Percentiles rank a stretch among this genome's conserved stretches.
Conservation (phyloP, 53 echinoderm and acorn worm species). For the Holothuria scabra region DNA sequence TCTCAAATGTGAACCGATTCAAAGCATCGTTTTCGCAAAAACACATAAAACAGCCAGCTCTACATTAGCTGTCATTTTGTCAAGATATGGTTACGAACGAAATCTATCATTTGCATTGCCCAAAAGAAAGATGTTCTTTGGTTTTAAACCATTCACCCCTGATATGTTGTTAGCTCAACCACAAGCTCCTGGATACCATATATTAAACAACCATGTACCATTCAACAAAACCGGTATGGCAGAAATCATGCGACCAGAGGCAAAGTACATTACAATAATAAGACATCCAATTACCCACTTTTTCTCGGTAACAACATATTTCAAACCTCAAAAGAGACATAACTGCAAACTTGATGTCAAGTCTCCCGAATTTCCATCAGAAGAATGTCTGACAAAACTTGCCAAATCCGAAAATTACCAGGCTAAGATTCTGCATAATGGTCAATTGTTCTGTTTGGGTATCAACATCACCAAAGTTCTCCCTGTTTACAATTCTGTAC, state of each 20-base stretch:
- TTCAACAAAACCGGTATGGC: conserved; percentile 10
- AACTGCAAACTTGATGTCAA: too few species aligned
- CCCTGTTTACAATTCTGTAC: too few species aligned
- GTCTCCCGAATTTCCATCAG: too few species aligned
- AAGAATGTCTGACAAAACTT: too few species aligned
- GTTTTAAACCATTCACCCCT: not conserved
- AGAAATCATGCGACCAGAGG: conserved; percentile 18
- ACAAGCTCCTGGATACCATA: not conserved
- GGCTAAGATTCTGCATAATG: too few species aligned
- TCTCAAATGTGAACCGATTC: too few species aligned
- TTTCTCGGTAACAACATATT: not conserved
- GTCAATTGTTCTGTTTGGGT: too few species aligned
- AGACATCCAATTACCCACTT: conserved; percentile 20
- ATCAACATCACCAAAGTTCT: too few species aligned
- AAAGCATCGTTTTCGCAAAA: conserved; percentile 21
- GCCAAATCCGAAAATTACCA: too few species aligned
- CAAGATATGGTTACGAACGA: conserved; percentile 16
- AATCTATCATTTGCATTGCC: conserved; percentile 19
- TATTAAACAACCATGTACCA: conserved; percentile 15
- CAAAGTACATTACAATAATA: conserved; percentile 11
- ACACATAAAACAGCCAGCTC: conserved; percentile 29
- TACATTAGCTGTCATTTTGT: conserved; percentile 3
- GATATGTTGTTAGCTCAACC: not conserved
- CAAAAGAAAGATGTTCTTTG: not conserved
- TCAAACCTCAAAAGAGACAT: not conserved